These are phyloP conservation scores for Muscicapa comitata DNA, from an alignment of 2,797 vertebrate genomes.

Conservation along the genomic window DNA sequence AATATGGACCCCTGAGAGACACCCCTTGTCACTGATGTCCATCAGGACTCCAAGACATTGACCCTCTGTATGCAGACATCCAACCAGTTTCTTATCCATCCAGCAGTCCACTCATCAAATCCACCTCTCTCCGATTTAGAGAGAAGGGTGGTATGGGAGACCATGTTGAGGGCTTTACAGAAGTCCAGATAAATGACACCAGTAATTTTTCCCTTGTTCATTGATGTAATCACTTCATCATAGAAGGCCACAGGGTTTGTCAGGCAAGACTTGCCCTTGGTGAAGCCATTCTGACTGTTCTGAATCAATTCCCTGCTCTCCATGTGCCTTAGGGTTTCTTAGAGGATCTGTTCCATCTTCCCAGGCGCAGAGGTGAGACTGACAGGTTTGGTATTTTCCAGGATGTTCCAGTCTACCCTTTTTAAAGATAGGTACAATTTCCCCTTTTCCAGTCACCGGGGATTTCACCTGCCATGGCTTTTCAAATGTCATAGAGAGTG, in stretches of 20 bases:
- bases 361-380: not conserved
- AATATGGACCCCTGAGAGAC: not conserved
- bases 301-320: not conserved
- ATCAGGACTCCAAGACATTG: not conserved
- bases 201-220: not conserved
- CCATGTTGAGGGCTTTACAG: accelerated
- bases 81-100: not conserved
- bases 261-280: not conserved
- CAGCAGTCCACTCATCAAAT: not conserved
- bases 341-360: not conserved
- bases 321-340: not conserved
- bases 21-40: not conserved
- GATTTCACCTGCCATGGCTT: not conserved
- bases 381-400: not conserved
- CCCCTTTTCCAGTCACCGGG: not conserved
- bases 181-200: not conserved
- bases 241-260: not conserved
- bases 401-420: not conserved
- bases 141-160: not conserved
- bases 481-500: not conserved
- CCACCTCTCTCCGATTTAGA: not conserved
- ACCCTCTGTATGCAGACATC: not conserved
- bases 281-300: not conserved
- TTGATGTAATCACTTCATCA: not conserved
- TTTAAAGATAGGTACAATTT: not conserved